Conservation (phyloP, 1,140 invertebrate species). For the Phortica variegata region DNA sequence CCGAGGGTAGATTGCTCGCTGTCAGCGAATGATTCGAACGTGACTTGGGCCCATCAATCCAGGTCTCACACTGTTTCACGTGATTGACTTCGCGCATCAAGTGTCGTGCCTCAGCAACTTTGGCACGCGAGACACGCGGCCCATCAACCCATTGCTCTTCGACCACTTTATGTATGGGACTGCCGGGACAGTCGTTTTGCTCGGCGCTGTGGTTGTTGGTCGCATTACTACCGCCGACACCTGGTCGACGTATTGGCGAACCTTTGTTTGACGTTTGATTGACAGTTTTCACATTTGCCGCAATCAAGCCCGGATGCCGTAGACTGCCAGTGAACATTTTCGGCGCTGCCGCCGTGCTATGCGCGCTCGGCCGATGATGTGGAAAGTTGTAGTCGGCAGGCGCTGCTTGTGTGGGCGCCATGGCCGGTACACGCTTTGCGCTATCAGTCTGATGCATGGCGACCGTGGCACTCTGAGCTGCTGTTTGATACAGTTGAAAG, state of each 20-base stretch:
- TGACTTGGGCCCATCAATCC: conserved; percentile 86
- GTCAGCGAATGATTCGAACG: conserved; percentile 42
- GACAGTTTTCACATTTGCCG: conserved; percentile 43
- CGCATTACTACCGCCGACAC: no score
- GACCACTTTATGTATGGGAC: conserved; percentile 56
- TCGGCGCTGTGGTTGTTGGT: conserved; percentile 36
- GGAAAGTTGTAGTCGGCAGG: conserved; percentile 4
- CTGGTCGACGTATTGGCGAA: conserved; percentile 60
- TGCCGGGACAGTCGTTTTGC: conserved; percentile 43
- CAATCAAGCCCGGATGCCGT: conserved; percentile 20
- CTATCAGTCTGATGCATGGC: no score
- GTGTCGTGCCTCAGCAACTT: conserved; percentile 77
- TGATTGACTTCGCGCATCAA: conserved; percentile 75
- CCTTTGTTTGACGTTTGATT: conserved; percentile 61
- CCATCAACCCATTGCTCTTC: conserved; percentile 97
- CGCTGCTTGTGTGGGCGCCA: conserved; percentile 10
- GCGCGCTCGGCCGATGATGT: neutral
- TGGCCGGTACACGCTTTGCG: conserved; percentile 33
- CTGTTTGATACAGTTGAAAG: no score
- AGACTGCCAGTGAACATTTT: conserved; percentile 15
- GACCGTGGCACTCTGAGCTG: no score
- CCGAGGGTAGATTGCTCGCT: conserved; percentile 45
- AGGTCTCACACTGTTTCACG: conserved; percentile 80
- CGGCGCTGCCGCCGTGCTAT: no score
- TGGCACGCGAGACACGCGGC: conserved; percentile 80